A percentile compares a stretch with the other conserved stretches of the same genome.
Conservation (phyloP, 2,888 invertebrate genomes). For the Sphaerophoria taeniata region DNA sequence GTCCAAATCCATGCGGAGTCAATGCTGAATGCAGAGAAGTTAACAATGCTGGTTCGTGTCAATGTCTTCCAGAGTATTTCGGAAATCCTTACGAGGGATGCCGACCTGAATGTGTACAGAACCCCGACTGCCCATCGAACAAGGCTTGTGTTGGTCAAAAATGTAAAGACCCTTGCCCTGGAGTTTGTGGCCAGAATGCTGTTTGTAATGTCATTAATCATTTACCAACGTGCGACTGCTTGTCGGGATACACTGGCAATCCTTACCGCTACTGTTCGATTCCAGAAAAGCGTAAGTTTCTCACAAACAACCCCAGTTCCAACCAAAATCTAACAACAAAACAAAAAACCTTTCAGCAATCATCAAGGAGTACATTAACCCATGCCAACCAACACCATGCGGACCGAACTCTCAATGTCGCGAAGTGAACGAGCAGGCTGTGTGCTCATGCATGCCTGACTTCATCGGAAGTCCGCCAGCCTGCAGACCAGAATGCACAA, state of each 20-base stretch:
- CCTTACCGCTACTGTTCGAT: slow-evolving; percentile 87
- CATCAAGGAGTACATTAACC: slow-evolving; percentile 82
- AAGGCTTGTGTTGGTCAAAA: slow-evolving; percentile 89
- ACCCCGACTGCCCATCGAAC: slow-evolving; percentile 89
- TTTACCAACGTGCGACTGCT: slow-evolving; percentile 88
- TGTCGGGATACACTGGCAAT: slow-evolving; percentile 89
- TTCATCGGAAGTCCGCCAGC: slow-evolving; percentile 87
- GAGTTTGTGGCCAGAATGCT: slow-evolving; percentile 89
- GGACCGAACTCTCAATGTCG: slow-evolving; percentile 87
- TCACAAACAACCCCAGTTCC: too few relatives aligned
- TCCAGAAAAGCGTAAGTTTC: slow-evolving; percentile 84
- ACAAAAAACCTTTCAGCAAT: slow-evolving; percentile 75
- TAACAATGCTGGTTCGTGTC: slow-evolving; percentile 87
- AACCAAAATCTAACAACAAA: neutral
- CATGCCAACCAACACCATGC: slow-evolving; percentile 87
- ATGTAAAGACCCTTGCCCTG: slow-evolving; percentile 91
- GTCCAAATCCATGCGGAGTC: slow-evolving; percentile 87
- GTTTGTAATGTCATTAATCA: slow-evolving; percentile 89
- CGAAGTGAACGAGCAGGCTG: slow-evolving; percentile 85
- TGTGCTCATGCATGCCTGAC: slow-evolving; percentile 85
- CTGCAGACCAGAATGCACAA: slow-evolving; percentile 88
- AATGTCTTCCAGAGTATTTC: slow-evolving; percentile 86
- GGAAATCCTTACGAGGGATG: slow-evolving; percentile 89
- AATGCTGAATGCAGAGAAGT: slow-evolving; percentile 88
- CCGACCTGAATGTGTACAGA: slow-evolving; percentile 90